Conservation (phyloP, 2,888 invertebrate genomes). For the Itoplectis maculator region DNA sequence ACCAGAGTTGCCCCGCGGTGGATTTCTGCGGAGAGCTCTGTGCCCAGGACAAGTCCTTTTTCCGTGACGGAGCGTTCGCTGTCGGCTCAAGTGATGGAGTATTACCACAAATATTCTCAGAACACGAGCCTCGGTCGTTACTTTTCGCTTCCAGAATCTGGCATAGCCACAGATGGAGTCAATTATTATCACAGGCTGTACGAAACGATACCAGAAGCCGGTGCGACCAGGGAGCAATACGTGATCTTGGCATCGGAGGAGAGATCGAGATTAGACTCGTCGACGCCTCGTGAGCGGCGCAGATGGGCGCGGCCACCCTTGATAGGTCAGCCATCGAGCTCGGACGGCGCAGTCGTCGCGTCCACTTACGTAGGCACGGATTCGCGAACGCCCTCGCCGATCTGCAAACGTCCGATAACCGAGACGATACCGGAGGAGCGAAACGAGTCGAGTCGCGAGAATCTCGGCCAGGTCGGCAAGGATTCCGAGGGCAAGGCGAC, state of each 20-base stretch:
- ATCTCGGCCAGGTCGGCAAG: constrained; percentile 52
- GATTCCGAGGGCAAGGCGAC: constrained; percentile 84
- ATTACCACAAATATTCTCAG: constrained; percentile 89
- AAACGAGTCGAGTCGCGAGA: constrained; percentile 74
- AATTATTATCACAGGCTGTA: constrained; percentile 77
- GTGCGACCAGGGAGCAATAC: constrained; percentile 71
- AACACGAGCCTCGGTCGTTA: constrained; percentile 89
- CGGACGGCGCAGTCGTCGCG: not conserved
- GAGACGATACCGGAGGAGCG: constrained; percentile 77
- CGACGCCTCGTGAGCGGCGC: constrained; percentile 79
- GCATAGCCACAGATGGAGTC: constrained; percentile 70
- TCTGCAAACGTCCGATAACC: constrained; percentile 69
- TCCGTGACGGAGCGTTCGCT: constrained; percentile 71
- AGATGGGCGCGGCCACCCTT: constrained; percentile 83
- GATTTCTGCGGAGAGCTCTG: constrained; percentile 47
- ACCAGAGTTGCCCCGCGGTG: constrained; percentile 17
- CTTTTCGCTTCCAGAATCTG: constrained; percentile 84
- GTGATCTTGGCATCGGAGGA: constrained; percentile 74
- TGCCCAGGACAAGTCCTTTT: constrained; percentile 40
- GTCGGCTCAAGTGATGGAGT: constrained; percentile 86
- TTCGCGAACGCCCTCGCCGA: constrained; percentile 73
- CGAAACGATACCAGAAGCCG: constrained; percentile 72
- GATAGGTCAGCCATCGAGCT: constrained; percentile 80
- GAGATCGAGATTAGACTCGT: constrained; percentile 66
- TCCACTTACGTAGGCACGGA: constrained; percentile 63